Evolutionary conservation across 2,113 vertebrate genomes (phyloP).

Genomic region (Rhadina sibilatrix): DNA sequence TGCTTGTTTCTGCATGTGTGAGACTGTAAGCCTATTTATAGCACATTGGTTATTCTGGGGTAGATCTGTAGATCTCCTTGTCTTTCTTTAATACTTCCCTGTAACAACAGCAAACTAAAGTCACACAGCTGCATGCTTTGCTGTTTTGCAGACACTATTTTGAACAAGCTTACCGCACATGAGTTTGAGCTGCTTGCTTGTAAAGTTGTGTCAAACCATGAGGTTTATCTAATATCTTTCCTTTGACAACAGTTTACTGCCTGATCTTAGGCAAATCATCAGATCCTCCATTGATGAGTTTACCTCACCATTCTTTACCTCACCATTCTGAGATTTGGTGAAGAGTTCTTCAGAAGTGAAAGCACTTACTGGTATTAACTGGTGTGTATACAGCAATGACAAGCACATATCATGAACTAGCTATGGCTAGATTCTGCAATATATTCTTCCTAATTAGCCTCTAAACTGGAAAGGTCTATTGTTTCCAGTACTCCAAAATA

Average conservation of each 20-base stretch:
- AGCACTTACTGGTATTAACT: not conserved
- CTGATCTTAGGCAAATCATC: not conserved
- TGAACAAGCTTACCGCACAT: not conserved
- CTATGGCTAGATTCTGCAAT: not conserved
- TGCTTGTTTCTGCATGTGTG: not conserved
- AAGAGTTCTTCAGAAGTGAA: not conserved
- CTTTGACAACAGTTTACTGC: not conserved
- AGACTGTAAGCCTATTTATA: not conserved
- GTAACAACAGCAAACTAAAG: not conserved
- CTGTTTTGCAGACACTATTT: not conserved
- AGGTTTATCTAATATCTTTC: not conserved
- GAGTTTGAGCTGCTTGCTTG: not conserved
- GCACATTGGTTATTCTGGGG: not conserved
- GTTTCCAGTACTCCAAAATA: not conserved
- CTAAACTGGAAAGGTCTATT: not conserved
- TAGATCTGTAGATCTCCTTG: not conserved
- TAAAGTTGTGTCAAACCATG: not conserved
- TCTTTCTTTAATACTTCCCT: not conserved
- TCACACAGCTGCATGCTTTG: not conserved
- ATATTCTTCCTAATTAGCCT: not conserved
- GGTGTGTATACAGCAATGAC: not conserved
- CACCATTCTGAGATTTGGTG: not conserved
- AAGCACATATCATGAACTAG: not conserved
- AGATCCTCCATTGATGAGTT: not conserved
- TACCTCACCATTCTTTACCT: not conserved